A percentile compares a stretch with the other conserved stretches of the same genome.
Conservation (phyloP, 2,797 vertebrate genomes). For the Holocentrus rufus region DNA sequence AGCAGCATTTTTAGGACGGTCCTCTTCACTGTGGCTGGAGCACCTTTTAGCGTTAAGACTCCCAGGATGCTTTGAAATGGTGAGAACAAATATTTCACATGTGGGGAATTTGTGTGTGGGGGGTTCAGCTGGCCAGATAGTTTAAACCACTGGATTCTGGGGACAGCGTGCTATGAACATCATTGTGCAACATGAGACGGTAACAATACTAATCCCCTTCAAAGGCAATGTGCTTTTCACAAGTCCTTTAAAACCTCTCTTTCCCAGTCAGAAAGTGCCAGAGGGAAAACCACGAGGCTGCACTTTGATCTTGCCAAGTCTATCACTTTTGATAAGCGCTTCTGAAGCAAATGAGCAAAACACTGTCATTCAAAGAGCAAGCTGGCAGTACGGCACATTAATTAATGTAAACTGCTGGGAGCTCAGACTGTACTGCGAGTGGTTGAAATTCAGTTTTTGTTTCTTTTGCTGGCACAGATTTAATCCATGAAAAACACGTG, state of each 20-base stretch:
- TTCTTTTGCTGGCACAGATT: slow-evolving; percentile 24
- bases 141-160: slow-evolving; percentile 59
- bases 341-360: slow-evolving; percentile 70
- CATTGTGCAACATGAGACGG: slow-evolving; percentile 75
- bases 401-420: slow-evolving; percentile 58
- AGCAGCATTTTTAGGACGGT: slow-evolving; percentile 59
- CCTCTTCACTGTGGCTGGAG: slow-evolving; percentile 66
- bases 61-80: slow-evolving; percentile 73
- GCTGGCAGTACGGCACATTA: slow-evolving; percentile 47
- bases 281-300: slow-evolving; percentile 67
- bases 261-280: slow-evolving; percentile 69
- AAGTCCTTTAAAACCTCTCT: slow-evolving; percentile 72
- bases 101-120: slow-evolving; percentile 62
- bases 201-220: slow-evolving; percentile 77
- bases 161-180: slow-evolving; percentile 60
- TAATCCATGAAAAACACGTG: slow-evolving; percentile 34
- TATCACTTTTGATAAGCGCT: slow-evolving; percentile 74
- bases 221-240: slow-evolving; percentile 77
- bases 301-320: slow-evolving; percentile 79
- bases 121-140: slow-evolving; percentile 43
- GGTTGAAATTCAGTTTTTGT: slow-evolving; percentile 21
- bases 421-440: slow-evolving; percentile 19
- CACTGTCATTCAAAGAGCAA: slow-evolving; percentile 64
- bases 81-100: slow-evolving; percentile 76
- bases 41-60: slow-evolving; percentile 53